These are phyloP conservation scores for Vidua chalybeata DNA, from an alignment of 2,113 vertebrate species.

Conservation along the genomic window DNA sequence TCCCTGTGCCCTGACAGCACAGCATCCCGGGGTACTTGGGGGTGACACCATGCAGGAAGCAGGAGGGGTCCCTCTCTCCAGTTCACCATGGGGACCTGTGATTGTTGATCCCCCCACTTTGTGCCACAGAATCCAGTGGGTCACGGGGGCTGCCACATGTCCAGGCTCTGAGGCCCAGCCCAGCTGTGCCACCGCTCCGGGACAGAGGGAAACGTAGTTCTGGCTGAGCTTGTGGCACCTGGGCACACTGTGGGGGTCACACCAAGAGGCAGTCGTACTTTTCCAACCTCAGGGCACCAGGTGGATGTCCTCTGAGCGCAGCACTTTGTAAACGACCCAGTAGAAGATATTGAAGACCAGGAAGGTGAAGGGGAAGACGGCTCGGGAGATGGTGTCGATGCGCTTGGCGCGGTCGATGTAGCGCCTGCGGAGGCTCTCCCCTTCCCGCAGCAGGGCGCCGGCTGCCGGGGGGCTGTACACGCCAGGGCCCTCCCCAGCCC, in stretches of 20 bases:
- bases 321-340: constrained; percentile 93
- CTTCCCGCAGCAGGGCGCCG: constrained; percentile 64
- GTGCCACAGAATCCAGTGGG: not conserved
- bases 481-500: constrained; percentile 68
- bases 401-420: constrained; percentile 88
- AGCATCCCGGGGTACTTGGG: not conserved
- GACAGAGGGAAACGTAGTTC: not conserved
- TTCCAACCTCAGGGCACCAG: constrained; percentile 64
- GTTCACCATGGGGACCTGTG: not conserved
- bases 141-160: not conserved
- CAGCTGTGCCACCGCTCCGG: not conserved
- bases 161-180: not conserved
- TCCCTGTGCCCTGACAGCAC: not conserved
- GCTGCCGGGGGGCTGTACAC: constrained; percentile 71
- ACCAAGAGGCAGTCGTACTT: not conserved
- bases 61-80: not conserved
- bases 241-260: not conserved
- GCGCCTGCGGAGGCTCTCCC: constrained; percentile 74
- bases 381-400: constrained; percentile 91
- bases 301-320: constrained; percentile 88
- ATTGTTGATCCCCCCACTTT: not conserved
- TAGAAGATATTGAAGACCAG: constrained; percentile 95
- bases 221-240: not conserved
- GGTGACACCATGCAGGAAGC: not conserved
- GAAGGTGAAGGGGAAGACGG: constrained; percentile 91